phyloP scores from a whole-genome alignment of 2,113 vertebrate genomes.

The Lontra canadensis region DNA sequence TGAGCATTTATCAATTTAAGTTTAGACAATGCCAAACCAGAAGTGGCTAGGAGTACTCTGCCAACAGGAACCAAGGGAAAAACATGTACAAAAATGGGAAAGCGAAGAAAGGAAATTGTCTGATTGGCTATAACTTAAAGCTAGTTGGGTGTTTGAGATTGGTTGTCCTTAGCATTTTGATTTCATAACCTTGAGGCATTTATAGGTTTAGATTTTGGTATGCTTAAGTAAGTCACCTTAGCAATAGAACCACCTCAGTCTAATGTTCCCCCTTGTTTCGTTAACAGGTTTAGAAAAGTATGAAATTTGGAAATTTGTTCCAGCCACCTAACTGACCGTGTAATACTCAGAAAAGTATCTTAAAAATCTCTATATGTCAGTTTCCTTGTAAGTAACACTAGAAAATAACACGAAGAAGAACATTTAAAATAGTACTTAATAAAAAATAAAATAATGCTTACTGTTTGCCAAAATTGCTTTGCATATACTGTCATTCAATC shows the following conservation, averaged over 20 bases:
- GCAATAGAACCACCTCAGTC: background rate
- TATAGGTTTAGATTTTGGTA: background rate
- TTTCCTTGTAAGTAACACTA: background rate
- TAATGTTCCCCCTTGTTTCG: background rate
- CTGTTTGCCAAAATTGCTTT: background rate
- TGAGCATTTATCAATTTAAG: background rate
- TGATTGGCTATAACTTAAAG: background rate
- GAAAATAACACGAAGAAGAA: background rate
- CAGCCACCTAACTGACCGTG: background rate
- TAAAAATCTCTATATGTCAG: background rate
- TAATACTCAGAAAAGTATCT: background rate
- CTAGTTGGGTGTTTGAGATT: background rate
- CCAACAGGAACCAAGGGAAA: background rate
- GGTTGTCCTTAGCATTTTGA: background rate
- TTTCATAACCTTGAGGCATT: background rate
- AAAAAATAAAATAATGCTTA: background rate
- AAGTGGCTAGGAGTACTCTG: background rate
- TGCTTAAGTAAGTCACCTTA: background rate
- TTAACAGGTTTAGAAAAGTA: background rate
- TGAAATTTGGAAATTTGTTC: conserved; percentile 16
- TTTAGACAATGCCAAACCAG: background rate
- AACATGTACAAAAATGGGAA: background rate
- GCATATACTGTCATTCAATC: background rate
- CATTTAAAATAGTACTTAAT: background rate
- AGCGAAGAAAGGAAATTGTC: background rate